These are phyloP conservation scores for Muscicapa striata DNA, from an alignment of 2,797 vertebrate genomes.

Conservation along the genomic window DNA sequence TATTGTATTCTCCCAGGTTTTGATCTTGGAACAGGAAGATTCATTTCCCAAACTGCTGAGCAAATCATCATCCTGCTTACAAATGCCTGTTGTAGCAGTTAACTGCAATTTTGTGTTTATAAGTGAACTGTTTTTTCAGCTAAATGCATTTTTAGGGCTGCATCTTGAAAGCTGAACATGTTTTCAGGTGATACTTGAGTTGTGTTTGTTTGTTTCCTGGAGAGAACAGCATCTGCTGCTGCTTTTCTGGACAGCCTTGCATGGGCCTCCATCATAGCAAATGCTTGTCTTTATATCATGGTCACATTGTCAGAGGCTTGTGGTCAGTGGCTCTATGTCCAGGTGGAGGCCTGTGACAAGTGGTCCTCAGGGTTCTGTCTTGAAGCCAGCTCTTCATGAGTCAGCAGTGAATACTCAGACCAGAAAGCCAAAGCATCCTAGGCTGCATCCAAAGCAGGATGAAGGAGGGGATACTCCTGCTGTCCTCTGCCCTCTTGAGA, in stretches of 20 bases:
- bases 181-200: neutral
- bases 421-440: neutral
- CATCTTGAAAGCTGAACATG: neutral
- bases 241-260: neutral
- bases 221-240: neutral
- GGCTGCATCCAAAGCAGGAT: neutral
- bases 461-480: neutral
- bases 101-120: neutral
- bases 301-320: neutral
- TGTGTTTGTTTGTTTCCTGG: neutral
- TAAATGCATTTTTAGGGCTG: neutral
- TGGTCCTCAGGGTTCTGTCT: neutral
- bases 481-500: neutral
- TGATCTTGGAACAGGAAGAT: neutral
- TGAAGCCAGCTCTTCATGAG: neutral
- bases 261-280: neutral
- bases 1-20: neutral
- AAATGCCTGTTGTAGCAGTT: neutral
- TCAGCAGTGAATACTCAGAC: neutral
- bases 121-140: neutral
- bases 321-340: neutral
- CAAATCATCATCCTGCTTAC: neutral
- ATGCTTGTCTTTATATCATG: neutral
- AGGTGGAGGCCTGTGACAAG: neutral
- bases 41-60: neutral